These are phyloP conservation scores for Brenthis daphne DNA, from an alignment of 2,888 invertebrate species.

Conservation along the genomic window DNA sequence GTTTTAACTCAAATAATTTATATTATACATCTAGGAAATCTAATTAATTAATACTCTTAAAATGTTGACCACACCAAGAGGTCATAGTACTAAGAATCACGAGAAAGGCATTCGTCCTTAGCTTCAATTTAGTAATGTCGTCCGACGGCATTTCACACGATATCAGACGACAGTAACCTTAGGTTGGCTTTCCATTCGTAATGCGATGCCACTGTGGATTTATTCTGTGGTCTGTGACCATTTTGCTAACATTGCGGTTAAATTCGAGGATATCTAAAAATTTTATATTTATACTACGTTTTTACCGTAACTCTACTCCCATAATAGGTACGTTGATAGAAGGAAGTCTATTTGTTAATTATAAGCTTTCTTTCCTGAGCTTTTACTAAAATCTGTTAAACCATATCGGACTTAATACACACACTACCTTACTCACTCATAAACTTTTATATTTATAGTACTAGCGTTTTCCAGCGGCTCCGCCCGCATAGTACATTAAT, in stretches of 20 bases:
- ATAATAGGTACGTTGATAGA: too few relatives aligned
- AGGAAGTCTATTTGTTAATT: too few relatives aligned
- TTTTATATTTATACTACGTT: too few relatives aligned
- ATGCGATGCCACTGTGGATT: conserved; percentile 17
- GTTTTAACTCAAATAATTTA: background rate
- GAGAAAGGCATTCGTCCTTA: conserved; percentile 38
- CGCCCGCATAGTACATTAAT: too few relatives aligned
- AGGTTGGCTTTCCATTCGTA: conserved; percentile 10
- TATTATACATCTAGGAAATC: background rate
- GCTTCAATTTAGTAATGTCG: conserved; percentile 34
- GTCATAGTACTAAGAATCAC: conserved; percentile 20
- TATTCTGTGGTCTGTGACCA: background rate
- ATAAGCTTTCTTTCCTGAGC: too few relatives aligned
- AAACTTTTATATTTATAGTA: too few relatives aligned
- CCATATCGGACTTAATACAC: too few relatives aligned
- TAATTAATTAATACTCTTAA: background rate
- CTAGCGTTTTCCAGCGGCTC: too few relatives aligned
- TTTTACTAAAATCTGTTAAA: too few relatives aligned
- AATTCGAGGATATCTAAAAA: background rate
- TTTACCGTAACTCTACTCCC: too few relatives aligned
- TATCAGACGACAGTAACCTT: conserved; percentile 26
- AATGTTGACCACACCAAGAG: conserved; percentile 18
- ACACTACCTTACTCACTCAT: too few relatives aligned
- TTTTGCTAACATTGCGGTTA: background rate
- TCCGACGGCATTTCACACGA: conserved; percentile 31